Evolutionary conservation across 2,888 invertebrate genomes (phyloP), one percentile per base, ranked within the genome.

Genomic region (Idaea aversata): DNA sequence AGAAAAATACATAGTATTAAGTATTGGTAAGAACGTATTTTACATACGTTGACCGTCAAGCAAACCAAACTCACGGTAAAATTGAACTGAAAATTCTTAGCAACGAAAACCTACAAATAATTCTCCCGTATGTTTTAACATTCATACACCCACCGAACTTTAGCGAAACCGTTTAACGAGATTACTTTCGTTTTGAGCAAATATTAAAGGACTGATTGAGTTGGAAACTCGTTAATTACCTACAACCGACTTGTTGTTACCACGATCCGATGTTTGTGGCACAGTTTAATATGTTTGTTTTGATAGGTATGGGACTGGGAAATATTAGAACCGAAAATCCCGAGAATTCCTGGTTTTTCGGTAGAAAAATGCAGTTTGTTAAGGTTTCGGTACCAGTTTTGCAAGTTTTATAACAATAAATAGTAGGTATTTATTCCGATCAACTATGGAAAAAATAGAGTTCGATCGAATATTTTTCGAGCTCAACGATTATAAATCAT

Each of bases 151-250:
- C 65, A 61, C 59, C 57, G 61, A 73, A 77, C 72, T 79, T 75
- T 63, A 65, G 67, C 68, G 77, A 77, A 84, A 83, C 77, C 80
- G 77, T 84, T 85, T 83, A 84, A 81, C 79, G 75, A 79, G 85
- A 83, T 85, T 84, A 86, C 82, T 86, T 83, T 82, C 79, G 77
- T 85, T 88, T 85, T 82, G 83, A 83, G 77, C 82, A 81, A 84
- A 87, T 85, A 85, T 85, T 80, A 84, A 80, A 81, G 79, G 79
- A 74, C 77, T 83, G 84, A 87, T 88, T 84, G 83, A 87, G 87
- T 87, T 85, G 80, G 77, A 78, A 88, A 88, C 83, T 89, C 83
- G 77, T 77, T 77, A 84, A 83, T 82, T 83, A 79, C 79, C 68
- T 65, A 62, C 67, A 70, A 70, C 25, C 47, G 47, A 47, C 47